phyloP scores from a whole-genome alignment of 2,888 invertebrate genomes.

The Caenorhabditis wallacei region DNA sequence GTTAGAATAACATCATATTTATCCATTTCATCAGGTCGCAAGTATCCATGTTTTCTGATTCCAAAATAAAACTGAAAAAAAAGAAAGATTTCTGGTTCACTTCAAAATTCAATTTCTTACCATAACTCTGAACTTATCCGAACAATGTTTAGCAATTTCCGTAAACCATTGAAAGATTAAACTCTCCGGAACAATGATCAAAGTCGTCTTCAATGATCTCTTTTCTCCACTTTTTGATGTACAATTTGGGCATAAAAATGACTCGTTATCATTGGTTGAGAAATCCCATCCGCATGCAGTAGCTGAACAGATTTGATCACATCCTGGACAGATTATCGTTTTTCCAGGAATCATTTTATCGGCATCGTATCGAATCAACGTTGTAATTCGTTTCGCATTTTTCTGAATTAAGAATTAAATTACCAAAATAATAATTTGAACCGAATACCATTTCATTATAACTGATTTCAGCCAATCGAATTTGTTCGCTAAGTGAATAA shows the following conservation, averaged over 20 bases:
- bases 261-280: neutral
- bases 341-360: neutral
- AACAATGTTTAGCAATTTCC: conserved; percentile 85
- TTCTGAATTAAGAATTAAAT: conserved; percentile 3
- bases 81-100: no score
- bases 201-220: conserved; percentile 84
- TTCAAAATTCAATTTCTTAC: conserved; percentile 44
- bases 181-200: conserved; percentile 88
- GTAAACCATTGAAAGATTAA: conserved; percentile 89
- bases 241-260: conserved; percentile 49
- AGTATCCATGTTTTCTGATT: conserved; percentile 66
- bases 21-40: conserved; percentile 85
- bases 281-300: conserved; percentile 41
- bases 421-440: neutral
- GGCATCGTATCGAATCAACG: neutral
- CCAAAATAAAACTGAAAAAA: conserved; percentile 71
- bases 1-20: conserved; percentile 89
- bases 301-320: neutral
- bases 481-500: conserved; percentile 19
- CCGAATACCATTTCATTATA: conserved; percentile 27
- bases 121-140: conserved; percentile 73
- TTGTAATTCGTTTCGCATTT: conserved; percentile 2
- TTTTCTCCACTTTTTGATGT: neutral
- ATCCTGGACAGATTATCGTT: conserved; percentile 2
- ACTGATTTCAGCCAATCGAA: conserved; percentile 26